Evolutionary conservation across 2,888 invertebrate species (phyloP), one percentile per base, ranked within the genome.

Genomic region (Campoplex nolae): DNA sequence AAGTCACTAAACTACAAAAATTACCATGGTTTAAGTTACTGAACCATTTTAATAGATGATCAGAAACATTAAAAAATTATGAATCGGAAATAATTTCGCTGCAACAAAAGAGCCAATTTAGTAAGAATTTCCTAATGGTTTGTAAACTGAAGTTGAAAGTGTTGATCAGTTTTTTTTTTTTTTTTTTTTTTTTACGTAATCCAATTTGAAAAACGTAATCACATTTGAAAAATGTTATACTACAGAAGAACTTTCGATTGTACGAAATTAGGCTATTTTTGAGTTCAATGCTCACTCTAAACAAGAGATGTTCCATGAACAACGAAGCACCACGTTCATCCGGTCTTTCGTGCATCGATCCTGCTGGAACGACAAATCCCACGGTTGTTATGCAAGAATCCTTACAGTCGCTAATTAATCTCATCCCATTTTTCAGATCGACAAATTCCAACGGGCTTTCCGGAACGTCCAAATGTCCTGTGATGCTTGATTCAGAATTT

Each of bases 241-340:
- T 13, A 13, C 3, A 28, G 62, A 32, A 32, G 35, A 7, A 32
- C 16, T 13, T 1, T n/a, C 3, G 4, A 62, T 32, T 62, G 6
- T 32, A 32, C 7, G 4, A 16, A 62, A 62, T 62, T 32, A 2
- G 62, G 6, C 1, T 16, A 32, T 62, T 62, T 16, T 16, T 62
- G 0, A 16, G 16, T 16, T 32, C n/a, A n/a, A n/a, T 11, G 32
- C 77, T 88, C 82, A 91, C 92, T 83, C 88, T 88, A 84, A 92
- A 91, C 76, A 92, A 78, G 70, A 91, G 88, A 85, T 91, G 91
- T 79, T 92, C 90, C 85, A 92, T 89, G 71, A 92, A 91, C 38
- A 92, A 80, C 3, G 90, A 85, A 35, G 91, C 90, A 3, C 91
- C 92, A n/a, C 91, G 89, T 79, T 92, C 92, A 11, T 90, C 85